Percentiles rank a stretch among this genome's conserved stretches.
Evolutionary conservation across 2,888 invertebrate species (phyloP).

Genomic region (Drosophila trichaetosa): DNA sequence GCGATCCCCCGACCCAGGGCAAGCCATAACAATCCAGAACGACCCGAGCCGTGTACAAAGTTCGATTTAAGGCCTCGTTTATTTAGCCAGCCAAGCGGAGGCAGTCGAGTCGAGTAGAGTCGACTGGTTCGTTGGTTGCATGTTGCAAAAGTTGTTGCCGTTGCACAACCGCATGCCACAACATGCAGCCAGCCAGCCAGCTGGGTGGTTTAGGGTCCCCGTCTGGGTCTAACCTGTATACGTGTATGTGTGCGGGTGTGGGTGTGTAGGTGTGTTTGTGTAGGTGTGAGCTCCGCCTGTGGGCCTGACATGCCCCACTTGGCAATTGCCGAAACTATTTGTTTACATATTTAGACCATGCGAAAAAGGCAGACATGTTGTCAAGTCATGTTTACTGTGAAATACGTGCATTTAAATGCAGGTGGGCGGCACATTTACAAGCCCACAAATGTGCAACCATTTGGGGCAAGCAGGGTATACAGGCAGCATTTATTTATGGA

Average conservation of each 20-base stretch:
- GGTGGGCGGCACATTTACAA: slow-evolving; percentile 33
- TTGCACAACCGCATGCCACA: slow-evolving; percentile 79
- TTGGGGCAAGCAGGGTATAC: not conserved
- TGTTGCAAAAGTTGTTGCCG: slow-evolving; percentile 80
- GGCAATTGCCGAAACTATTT: slow-evolving; percentile 81
- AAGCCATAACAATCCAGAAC: slow-evolving; percentile 47
- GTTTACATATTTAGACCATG: slow-evolving; percentile 81
- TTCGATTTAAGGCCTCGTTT: slow-evolving; percentile 82
- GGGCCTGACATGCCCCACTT: slow-evolving; percentile 73
- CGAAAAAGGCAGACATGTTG: slow-evolving; percentile 77
- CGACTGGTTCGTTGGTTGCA: slow-evolving; percentile 72
- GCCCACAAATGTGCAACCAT: slow-evolving; percentile 15
- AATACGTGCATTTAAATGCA: slow-evolving; percentile 79
- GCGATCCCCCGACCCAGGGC: slow-evolving; percentile 12
- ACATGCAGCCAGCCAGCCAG: slow-evolving; percentile 60
- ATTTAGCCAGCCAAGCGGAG: slow-evolving; percentile 67
- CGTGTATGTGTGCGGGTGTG: not conserved
- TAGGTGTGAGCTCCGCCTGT: slow-evolving; percentile 18
- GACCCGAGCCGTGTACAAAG: slow-evolving; percentile 70
- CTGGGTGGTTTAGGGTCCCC: not conserved
- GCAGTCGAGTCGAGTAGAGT: slow-evolving; percentile 32
- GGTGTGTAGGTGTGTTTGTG: not conserved
- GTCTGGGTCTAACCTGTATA: slow-evolving; percentile 19
- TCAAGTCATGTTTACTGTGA: slow-evolving; percentile 83
- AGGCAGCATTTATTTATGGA: not conserved